These are phyloP conservation scores for Liolophura sinensis DNA, from an alignment of 1,140 invertebrate genomes.

Conservation along the genomic window DNA sequence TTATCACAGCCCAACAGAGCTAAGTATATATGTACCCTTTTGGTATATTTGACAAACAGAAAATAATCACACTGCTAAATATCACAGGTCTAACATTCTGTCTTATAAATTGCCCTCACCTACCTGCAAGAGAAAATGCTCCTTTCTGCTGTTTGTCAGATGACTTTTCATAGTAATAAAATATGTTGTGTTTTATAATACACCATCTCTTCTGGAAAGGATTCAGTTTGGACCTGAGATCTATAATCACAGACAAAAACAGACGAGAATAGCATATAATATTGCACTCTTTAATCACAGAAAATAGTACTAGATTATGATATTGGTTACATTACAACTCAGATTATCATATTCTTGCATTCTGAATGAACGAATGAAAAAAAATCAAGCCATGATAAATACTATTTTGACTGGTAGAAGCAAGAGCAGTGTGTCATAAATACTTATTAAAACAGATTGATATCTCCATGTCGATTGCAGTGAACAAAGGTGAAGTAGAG, in stretches of 20 bases:
- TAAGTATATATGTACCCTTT: no score
- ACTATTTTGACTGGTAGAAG: slow-evolving; percentile 7
- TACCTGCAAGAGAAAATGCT: slow-evolving; percentile 42
- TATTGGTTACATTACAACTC: neutral
- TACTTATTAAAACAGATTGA: no score
- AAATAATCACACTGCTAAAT: no score
- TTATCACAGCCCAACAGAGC: no score
- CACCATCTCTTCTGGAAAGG: slow-evolving; percentile 41
- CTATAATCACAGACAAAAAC: slow-evolving; percentile 16
- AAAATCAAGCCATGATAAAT: neutral
- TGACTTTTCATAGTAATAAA: slow-evolving; percentile 44
- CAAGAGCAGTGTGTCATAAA: neutral
- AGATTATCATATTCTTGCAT: slow-evolving; percentile 1
- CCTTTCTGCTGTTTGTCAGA: slow-evolving; percentile 44
- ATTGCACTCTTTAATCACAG: slow-evolving; percentile 2
- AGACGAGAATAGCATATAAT: neutral
- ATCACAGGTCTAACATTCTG: no score
- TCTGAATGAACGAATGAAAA: neutral
- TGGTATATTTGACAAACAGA: no score
- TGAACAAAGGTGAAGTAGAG: no score
- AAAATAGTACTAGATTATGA: neutral
- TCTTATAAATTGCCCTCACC: slow-evolving; percentile 2
- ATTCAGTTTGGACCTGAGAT: slow-evolving; percentile 7
- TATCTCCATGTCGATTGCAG: no score
- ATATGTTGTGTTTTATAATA: slow-evolving; percentile 38